Evolutionary conservation across 2,888 invertebrate genomes (phyloP).

Genomic region (Byasa hedistus): DNA sequence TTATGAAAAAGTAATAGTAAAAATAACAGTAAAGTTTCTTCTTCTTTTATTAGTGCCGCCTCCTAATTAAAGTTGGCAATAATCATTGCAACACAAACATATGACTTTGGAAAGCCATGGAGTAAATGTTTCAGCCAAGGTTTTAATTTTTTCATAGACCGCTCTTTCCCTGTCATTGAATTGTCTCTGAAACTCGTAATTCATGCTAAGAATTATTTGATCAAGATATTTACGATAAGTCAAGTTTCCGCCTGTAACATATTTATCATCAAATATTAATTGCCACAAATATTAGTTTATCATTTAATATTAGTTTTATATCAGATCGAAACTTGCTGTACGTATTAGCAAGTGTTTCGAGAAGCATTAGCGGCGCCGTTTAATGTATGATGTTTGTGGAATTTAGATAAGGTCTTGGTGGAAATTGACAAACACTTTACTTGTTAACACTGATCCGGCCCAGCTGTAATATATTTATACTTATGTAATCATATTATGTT

Average conservation of each 20-base stretch:
- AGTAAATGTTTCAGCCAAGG: too few relatives aligned
- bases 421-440: neutral
- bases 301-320: neutral
- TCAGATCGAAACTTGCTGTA: slow-evolving; percentile 3
- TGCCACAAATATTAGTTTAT: neutral
- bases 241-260: neutral
- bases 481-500: neutral
- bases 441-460: neutral
- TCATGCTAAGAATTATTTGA: too few relatives aligned
- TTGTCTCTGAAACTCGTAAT: too few relatives aligned
- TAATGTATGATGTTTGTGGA: slow-evolving; percentile 17
- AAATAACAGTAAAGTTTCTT: too few relatives aligned
- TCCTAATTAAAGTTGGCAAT: too few relatives aligned
- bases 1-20: too few relatives aligned
- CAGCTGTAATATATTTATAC: neutral
- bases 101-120: too few relatives aligned
- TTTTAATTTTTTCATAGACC: too few relatives aligned
- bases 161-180: too few relatives aligned
- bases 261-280: neutral
- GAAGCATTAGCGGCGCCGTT: slow-evolving; percentile 13
- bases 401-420: slow-evolving; percentile 11
- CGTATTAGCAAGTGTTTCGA: slow-evolving; percentile 11
- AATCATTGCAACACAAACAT: too few relatives aligned
- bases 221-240: too few relatives aligned
- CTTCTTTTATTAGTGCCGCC: too few relatives aligned